These are phyloP conservation scores for Hypolimnas misippus DNA, from an alignment of 2,888 invertebrate genomes.

Conservation along the genomic window DNA sequence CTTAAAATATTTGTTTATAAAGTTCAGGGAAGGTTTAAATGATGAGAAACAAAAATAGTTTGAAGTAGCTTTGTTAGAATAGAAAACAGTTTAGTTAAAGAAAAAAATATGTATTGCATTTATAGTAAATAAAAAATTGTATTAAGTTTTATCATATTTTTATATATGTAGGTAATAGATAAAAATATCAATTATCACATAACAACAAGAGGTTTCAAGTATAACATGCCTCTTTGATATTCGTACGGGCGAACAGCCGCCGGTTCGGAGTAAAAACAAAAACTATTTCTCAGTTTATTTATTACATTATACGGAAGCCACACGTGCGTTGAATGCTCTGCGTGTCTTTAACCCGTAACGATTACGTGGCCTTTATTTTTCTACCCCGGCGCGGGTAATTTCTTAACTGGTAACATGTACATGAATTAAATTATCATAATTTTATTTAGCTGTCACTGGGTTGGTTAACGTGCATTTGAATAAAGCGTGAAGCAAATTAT, in stretches of 20 bases:
- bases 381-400: constrained; percentile 3
- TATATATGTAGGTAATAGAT: no score
- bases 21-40: no score
- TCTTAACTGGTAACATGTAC: constrained; percentile 9
- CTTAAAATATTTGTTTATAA: no score
- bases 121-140: no score
- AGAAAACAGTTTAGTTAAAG: no score
- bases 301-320: constrained; percentile 1
- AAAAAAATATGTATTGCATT: no score
- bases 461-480: neutral
- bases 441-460: constrained; percentile 4
- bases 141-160: no score
- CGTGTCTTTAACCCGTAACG: constrained; percentile 18
- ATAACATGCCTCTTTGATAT: neutral
- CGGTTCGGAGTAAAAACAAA: neutral
- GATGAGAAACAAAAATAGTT: no score
- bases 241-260: neutral
- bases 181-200: neutral
- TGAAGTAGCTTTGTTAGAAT: no score
- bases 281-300: constrained; percentile 7
- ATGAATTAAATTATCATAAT: constrained; percentile 15
- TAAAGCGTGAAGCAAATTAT: neutral
- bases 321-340: constrained; percentile 13
- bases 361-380: neutral
- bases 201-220: neutral